Percentiles rank a stretch among this genome's conserved stretches.
phyloP scores from a whole-genome alignment of 2,888 invertebrate genomes.

The Arctia plantaginis region DNA sequence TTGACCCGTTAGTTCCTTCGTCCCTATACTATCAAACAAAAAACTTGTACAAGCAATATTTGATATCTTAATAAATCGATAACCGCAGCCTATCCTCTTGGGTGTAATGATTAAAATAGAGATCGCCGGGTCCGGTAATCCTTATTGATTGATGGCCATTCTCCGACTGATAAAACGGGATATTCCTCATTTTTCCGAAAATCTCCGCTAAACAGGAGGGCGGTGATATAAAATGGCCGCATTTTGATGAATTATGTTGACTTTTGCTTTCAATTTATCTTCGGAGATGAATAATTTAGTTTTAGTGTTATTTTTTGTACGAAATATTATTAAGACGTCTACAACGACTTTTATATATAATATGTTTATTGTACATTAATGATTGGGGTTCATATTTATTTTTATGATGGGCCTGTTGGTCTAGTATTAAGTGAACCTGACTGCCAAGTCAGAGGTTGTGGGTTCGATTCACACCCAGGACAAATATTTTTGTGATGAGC shows the following conservation, averaged over 20 bases:
- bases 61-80: slow-evolving; percentile 27
- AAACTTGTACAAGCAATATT: not conserved
- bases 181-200: slow-evolving; percentile 73
- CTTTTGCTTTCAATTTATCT: slow-evolving; percentile 31
- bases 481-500: no score
- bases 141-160: slow-evolving; percentile 79
- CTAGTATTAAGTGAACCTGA: no score
- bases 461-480: no score
- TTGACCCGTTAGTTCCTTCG: no score
- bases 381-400: no score
- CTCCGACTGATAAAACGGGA: slow-evolving; percentile 64
- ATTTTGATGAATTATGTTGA: slow-evolving; percentile 52
- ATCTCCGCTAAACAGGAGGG: slow-evolving; percentile 57
- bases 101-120: slow-evolving; percentile 75
- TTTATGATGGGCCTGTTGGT: no score
- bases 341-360: not conserved
- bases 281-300: slow-evolving; percentile 27
- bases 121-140: slow-evolving; percentile 68
- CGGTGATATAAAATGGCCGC: slow-evolving; percentile 50
- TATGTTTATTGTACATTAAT: not conserved
- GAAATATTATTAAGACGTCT: not conserved
- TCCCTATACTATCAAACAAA: not conserved
- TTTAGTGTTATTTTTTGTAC: not conserved
- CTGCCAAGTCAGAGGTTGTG: no score
- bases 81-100: slow-evolving; percentile 53